Base-by-base conservation (phyloP, 1,140 invertebrate genomes). In the Steinernema khuongi region DNA sequence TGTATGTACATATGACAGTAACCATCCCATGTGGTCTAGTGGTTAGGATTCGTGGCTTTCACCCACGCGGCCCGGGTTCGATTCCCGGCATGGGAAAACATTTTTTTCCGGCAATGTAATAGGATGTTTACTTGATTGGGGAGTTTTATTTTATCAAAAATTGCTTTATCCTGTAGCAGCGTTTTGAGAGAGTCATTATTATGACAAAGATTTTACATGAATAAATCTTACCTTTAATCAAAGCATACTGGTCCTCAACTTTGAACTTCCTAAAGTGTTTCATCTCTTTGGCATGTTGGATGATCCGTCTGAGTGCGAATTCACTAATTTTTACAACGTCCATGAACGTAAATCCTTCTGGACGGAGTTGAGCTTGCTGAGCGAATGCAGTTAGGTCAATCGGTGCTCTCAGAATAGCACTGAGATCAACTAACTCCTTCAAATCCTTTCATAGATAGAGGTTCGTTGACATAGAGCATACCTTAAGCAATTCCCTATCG, bases 1-100 rank as follows among this genome's bases (percentile, higher is more conserved):
- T n/a, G n/a, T n/a, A n/a, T n/a, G n/a, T n/a, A n/a, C n/a, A n/a
- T n/a, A n/a, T n/a, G n/a, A n/a, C n/a, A n/a, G n/a, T n/a, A n/a
- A 79, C 31, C 4, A 70, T 85, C 84, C 85, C 85, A 85, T 81
- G 85, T 85, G 83, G 85, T 85, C 85, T 86, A 86, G 85, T 80
- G 90, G 90, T 89, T 91, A 91, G 90, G 90, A 91, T 91, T 91
- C 89, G 90, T 90, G 90, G 90, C 90, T 91, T 89, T 91, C 90
- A 91, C 90, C 90, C 90, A 90, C 90, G 88, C 90, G 90, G 90
- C 90, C 90, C 90, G 90, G 90, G 90, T 91, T 91, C 90, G 90
- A 91, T 91, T 91, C 90, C 90, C 90, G 90, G 90, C 90, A 91
- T 89, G 89, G 90, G 90, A 91, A 90, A n/a, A n/a, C n/a, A n/a